Conservation (phyloP, 2,797 vertebrate genomes). For the Coregonus ussuriensis region DNA sequence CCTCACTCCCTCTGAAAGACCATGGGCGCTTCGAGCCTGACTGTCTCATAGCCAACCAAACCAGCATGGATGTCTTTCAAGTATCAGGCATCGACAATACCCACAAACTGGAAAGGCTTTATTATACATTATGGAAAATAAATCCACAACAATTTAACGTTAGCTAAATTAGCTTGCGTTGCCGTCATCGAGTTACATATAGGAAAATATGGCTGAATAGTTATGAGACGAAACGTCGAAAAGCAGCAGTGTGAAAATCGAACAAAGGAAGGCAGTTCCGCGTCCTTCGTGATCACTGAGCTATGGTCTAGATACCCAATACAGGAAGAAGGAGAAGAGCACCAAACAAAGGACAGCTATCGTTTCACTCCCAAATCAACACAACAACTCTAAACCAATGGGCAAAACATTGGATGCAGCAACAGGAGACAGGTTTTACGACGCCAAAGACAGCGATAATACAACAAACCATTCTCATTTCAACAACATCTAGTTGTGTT, state of each 20-base stretch:
- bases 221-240: background rate
- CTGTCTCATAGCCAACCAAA: background rate
- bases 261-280: conserved; percentile 56
- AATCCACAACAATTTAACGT: too few relatives aligned
- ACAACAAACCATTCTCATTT: background rate
- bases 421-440: background rate
- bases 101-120: background rate
- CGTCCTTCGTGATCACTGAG: conserved; percentile 13
- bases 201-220: background rate
- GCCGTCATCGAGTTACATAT: background rate
- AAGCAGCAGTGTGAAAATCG: background rate
- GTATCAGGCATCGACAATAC: background rate
- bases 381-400: background rate
- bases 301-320: conserved; percentile 41
- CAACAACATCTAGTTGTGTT: background rate
- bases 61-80: background rate
- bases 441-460: background rate
- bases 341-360: background rate
- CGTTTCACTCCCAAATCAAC: background rate
- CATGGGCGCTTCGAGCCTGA: background rate
- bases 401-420: background rate
- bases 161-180: background rate
- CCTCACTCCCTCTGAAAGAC: background rate
- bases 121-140: background rate
- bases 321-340: conserved; percentile 50